These are phyloP conservation scores for Bufotes viridis DNA, from an alignment of 2,797 vertebrate genomes.

Conservation along the genomic window DNA sequence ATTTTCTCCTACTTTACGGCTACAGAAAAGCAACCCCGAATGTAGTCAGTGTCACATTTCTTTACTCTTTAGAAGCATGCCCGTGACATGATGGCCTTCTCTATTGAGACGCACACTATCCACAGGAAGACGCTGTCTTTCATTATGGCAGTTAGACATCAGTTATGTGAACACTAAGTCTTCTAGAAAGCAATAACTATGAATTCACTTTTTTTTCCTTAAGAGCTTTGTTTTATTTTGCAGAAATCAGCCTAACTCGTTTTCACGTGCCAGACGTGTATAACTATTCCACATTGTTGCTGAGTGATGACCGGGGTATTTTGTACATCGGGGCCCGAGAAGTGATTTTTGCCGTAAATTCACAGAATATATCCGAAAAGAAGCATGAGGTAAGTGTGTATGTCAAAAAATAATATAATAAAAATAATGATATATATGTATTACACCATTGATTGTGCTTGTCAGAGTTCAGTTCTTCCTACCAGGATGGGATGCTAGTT, in stretches of 20 bases:
- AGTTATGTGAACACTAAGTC: background rate
- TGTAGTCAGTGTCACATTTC: background rate
- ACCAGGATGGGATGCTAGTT: no score
- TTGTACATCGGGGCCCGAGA: slow-evolving; percentile 93
- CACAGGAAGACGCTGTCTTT: background rate
- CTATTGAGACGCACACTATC: background rate
- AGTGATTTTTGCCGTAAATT: slow-evolving; percentile 88
- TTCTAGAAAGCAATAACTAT: background rate
- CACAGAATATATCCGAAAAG: slow-evolving; percentile 81
- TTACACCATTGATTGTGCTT: no score
- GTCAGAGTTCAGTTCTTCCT: no score
- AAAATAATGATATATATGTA: no score
- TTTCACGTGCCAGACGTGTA: slow-evolving; percentile 87
- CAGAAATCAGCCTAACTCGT: slow-evolving; percentile 86
- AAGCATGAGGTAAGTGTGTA: slow-evolving; percentile 81
- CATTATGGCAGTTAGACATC: background rate
- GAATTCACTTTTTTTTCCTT: background rate
- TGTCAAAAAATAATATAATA: no score
- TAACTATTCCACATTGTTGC: slow-evolving; percentile 92
- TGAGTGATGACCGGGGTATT: slow-evolving; percentile 81
- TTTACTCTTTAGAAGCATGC: background rate
- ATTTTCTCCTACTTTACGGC: background rate
- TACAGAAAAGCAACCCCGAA: background rate
- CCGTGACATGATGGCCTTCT: background rate
- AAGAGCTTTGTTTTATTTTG: slow-evolving; percentile 17